Base-by-base conservation (phyloP, 1,140 invertebrate species). In the Cyclargus thomasi region DNA sequence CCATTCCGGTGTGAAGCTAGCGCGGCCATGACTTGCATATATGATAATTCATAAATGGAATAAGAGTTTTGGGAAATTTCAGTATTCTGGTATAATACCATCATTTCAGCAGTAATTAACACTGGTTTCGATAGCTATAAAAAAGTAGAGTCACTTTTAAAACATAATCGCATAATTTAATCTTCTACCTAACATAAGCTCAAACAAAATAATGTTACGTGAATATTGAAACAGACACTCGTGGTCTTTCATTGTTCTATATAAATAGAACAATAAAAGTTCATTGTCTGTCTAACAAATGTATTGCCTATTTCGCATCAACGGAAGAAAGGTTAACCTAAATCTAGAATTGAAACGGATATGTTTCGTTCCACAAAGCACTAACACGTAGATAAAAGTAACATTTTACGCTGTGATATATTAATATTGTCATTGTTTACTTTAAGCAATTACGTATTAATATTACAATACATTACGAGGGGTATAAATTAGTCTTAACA, bases 361-460 rank as follows among this genome's bases (percentile, higher is more conserved):
- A 84, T 79, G 77, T 80, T 78, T 74, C 79, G 71, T 76, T 73
- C 69, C 79, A 85, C 75, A 75, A 85, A 86, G 82, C 80, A 82
- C 79, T 86, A 85, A 82, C 77, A 84, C 78, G 75, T 80, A 80
- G 74, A 71, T 74, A 80, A 87, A 89, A 74, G 74, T 85, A 86
- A 83, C 62, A 77, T 81, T 83, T 83, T 83, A 80, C 77, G 77
- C 79, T 74, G 77, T 81, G 80, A 85, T 83, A 83, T 81, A 77
- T 84, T 85, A 90, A 86, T 88, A 90, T 90, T 90, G 85, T 88
- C 85, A 87, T 88, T 82, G 81, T 82, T 85, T 86, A 81, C 69
- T 84, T 84, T 84, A 80, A 86, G 80, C 83, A 81, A 83, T 78
- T 79, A 84, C 75, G 72, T 77, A 81, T 81, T 77, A 68, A 71